Evolutionary conservation across 2,888 invertebrate genomes (phyloP), one percentile per base, ranked within the genome.

Genomic region (Cephus runcator): DNA sequence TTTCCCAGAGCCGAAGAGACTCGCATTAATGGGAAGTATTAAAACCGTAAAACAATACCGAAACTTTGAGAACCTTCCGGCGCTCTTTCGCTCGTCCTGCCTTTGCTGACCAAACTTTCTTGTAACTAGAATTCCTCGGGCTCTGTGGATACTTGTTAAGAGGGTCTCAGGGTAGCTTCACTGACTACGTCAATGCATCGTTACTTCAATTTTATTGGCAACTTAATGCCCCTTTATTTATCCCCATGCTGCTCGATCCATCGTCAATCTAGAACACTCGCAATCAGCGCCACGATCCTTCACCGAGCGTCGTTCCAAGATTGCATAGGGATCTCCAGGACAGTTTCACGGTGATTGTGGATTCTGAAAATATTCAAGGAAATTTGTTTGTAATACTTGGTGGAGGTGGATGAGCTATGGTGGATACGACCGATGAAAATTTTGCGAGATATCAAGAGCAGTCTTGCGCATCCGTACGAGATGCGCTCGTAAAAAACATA

Each of bases 11-110:
- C n/a, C 30, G 71, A 33, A 71, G 15, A 73, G 79, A 40, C 73
- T 34, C n/a, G 69, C 74, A 78, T 76, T 77, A 71, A 79, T 69
- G 79, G 78, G 77, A 79, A 81, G 79, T 81, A 86, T 84, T 82
- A 85, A 83, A 80, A 79, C 81, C 81, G 81, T 85, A 82, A 87
- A 85, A 87, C 83, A 85, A 83, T 85, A 81, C 81, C 81, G 80
- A 73, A 83, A 85, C 83, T 84, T 84, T 82, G 79, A 79, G 76
- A 81, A 76, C 6, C 40, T 40, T 15, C 40, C 40, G 15, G 15
- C 40, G 15, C 80, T 73, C 80, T 80, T 76, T 77, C 81, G 85
- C 83, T 83, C 83, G 3, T 71, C 30, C 15, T 33, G 30, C 71
- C 71, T 81, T 85, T 83, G 82, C 84, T 76, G 79, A 77, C 81